Percentiles rank a stretch among this genome's conserved stretches.
Conservation (phyloP, 2,797 vertebrate genomes). For the Sorex maritimensis region DNA sequence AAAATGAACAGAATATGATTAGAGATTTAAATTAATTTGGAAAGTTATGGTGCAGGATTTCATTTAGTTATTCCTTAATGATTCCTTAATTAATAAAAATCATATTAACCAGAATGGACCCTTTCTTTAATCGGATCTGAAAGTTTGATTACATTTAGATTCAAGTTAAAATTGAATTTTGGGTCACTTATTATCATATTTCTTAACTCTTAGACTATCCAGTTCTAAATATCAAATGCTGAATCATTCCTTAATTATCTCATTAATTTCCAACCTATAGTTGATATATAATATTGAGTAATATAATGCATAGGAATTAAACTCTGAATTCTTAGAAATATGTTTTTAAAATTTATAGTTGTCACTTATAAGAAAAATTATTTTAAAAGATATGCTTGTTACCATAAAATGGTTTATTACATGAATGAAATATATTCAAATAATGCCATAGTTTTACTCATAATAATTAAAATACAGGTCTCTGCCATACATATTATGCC, state of each 20-base stretch:
- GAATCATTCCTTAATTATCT: background rate
- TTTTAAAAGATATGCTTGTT: slow-evolving; percentile 33
- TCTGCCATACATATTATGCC: background rate
- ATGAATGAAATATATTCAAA: slow-evolving; percentile 8
- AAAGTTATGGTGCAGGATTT: slow-evolving; percentile 73
- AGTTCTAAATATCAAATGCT: slow-evolving; percentile 68
- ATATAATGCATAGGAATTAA: slow-evolving; percentile 60
- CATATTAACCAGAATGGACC: slow-evolving; percentile 81
- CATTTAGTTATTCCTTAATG: slow-evolving; percentile 83
- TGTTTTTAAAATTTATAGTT: slow-evolving; percentile 47
- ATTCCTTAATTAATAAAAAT: slow-evolving; percentile 89
- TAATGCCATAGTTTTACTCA: background rate
- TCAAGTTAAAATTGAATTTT: slow-evolving; percentile 83
- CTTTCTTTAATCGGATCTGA: slow-evolving; percentile 78
- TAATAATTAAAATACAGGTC: background rate
- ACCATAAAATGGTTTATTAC: background rate
- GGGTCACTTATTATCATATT: slow-evolving; percentile 74
- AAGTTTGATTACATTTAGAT: slow-evolving; percentile 85
- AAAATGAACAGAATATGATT: slow-evolving; percentile 77
- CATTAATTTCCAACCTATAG: background rate
- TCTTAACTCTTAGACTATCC: slow-evolving; percentile 71
- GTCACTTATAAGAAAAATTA: slow-evolving; percentile 26
- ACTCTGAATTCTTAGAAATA: slow-evolving; percentile 6
- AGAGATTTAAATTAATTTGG: slow-evolving; percentile 83
- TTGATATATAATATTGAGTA: background rate